phyloP scores from a whole-genome alignment of 2,113 vertebrate genomes.

The Saccopteryx leptura region DNA sequence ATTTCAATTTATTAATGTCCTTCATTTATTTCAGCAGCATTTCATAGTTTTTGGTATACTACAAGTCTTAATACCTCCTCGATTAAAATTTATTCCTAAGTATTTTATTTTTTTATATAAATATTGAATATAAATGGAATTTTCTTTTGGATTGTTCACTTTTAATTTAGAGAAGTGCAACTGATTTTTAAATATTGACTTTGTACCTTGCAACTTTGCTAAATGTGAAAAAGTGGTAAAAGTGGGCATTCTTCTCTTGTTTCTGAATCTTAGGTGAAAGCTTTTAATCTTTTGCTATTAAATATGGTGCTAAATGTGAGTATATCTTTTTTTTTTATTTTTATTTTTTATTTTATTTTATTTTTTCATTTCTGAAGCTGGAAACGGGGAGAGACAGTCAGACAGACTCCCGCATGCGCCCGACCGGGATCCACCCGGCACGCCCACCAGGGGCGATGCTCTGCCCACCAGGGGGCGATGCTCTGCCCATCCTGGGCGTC shows the following conservation, averaged over 20 bases:
- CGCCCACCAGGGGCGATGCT: too few species aligned
- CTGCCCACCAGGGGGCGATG: too few species aligned
- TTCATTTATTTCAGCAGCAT: not conserved
- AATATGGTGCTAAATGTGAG: not conserved
- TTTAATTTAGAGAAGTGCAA: not conserved
- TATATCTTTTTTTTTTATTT: not conserved
- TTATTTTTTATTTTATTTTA: too few species aligned
- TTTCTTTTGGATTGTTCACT: not conserved
- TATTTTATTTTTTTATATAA: conserved; percentile 11
- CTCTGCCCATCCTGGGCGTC: too few species aligned
- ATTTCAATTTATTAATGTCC: not conserved
- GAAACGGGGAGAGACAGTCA: too few species aligned
- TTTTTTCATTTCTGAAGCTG: too few species aligned
- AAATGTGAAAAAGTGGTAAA: not conserved
- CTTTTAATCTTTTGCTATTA: not conserved
- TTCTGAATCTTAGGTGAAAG: not conserved
- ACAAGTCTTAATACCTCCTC: not conserved
- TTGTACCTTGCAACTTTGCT: not conserved
- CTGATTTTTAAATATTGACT: not conserved
- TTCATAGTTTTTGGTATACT: not conserved
- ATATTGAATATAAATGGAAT: not conserved
- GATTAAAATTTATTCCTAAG: conserved; percentile 25
- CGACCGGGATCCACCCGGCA: too few species aligned
- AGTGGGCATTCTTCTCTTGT: not conserved
- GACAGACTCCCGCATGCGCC: too few species aligned